Percentiles rank a stretch among this genome's conserved stretches.
phyloP scores from a whole-genome alignment of 2,113 vertebrate genomes.

The Nycticebus coucang region DNA sequence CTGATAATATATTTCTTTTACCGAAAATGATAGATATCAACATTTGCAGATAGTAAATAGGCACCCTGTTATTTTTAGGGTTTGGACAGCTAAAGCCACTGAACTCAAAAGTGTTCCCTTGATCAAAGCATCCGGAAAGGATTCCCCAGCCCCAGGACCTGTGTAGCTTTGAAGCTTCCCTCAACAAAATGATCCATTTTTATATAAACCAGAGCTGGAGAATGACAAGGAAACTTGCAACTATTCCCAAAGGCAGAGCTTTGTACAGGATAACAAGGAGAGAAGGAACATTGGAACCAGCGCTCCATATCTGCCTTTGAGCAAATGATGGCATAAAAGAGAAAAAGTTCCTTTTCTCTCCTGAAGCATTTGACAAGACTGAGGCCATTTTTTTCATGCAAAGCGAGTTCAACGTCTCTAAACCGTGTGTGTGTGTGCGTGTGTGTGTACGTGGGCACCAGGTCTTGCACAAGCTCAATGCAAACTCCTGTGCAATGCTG shows the following conservation, averaged over 20 bases:
- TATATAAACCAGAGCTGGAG: slow-evolving; percentile 83
- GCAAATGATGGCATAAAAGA: slow-evolving; percentile 79
- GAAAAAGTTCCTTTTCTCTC: not conserved
- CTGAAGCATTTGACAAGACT: slow-evolving; percentile 39
- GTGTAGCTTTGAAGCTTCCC: slow-evolving; percentile 87
- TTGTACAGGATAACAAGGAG: slow-evolving; percentile 81
- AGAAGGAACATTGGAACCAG: slow-evolving; percentile 79
- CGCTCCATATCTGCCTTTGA: slow-evolving; percentile 58
- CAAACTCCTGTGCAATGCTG: not conserved
- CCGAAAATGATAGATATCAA: not conserved
- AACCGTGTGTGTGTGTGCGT: rapidly evolving
- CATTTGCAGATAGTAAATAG: slow-evolving; percentile 81
- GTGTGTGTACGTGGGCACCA: not conserved
- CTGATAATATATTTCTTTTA: not conserved
- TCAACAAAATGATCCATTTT: slow-evolving; percentile 85
- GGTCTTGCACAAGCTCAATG: not conserved
- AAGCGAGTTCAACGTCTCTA: not conserved
- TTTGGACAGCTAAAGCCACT: slow-evolving; percentile 80
- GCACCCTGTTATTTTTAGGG: slow-evolving; percentile 83
- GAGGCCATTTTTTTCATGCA: not conserved
- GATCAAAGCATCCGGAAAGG: slow-evolving; percentile 88
- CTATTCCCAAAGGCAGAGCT: slow-evolving; percentile 82
- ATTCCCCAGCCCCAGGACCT: slow-evolving; percentile 84
- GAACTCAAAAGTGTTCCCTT: slow-evolving; percentile 84
- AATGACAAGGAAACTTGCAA: slow-evolving; percentile 83